Percentiles rank a stretch among this genome's conserved stretches.
These are phyloP conservation scores for Brachionus angularis DNA, from an alignment of 1,140 invertebrate species.

Conservation along the genomic window DNA sequence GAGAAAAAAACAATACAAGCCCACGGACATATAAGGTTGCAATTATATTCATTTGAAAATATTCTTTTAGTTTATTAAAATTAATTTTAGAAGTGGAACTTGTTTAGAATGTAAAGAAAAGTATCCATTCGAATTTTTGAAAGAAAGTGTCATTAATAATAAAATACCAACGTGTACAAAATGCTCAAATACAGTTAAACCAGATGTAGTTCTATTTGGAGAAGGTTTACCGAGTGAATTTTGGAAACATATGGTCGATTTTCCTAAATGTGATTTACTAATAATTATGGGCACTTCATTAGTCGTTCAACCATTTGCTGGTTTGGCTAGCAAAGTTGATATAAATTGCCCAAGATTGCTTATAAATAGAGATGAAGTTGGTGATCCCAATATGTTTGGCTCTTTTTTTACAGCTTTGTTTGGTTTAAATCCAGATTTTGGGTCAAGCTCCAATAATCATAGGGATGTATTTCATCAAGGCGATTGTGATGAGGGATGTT, in stretches of 20 bases:
- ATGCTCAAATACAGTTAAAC: conserved; percentile 55
- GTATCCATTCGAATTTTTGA: conserved; percentile 14
- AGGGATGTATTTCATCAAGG: conserved; percentile 80
- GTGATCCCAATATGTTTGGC: conserved; percentile 43
- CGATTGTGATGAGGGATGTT: conserved; percentile 79
- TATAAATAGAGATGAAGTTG: conserved; percentile 55
- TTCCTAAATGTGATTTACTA: conserved; percentile 54
- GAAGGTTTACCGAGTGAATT: conserved; percentile 57
- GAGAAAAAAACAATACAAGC: conserved; percentile 82
- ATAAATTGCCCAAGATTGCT: conserved; percentile 52
- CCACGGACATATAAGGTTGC: conserved; percentile 74
- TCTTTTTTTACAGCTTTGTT: conserved; percentile 19
- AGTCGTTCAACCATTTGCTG: conserved; percentile 59
- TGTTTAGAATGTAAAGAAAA: conserved; percentile 23
- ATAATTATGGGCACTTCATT: conserved; percentile 59
- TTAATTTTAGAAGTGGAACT: conserved; percentile 16
- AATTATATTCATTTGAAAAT: conserved; percentile 33
- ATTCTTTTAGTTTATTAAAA: background rate
- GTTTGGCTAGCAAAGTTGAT: conserved; percentile 54
- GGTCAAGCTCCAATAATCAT: background rate
- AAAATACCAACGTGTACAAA: conserved; percentile 38
- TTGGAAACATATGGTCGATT: conserved; percentile 55
- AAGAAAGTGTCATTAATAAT: conserved; percentile 24
- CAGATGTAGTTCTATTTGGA: conserved; percentile 59
- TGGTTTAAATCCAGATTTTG: conserved; percentile 28